Conservation (phyloP, 2,113 vertebrate species). For the Steatornis caripensis region DNA sequence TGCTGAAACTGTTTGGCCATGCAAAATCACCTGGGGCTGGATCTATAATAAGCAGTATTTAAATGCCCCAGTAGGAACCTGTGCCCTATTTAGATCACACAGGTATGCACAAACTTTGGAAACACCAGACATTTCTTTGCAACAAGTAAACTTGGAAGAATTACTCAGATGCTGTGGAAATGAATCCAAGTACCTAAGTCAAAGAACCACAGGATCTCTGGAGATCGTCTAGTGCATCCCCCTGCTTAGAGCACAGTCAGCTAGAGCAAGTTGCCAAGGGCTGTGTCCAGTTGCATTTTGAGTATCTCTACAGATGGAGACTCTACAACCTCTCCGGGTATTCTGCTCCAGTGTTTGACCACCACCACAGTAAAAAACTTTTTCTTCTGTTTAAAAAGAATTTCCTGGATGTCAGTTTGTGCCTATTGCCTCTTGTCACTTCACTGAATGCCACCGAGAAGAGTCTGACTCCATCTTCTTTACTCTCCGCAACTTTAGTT, state of each 20-base stretch:
- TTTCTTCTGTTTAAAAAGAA: background rate
- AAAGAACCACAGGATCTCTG: background rate
- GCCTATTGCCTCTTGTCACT: background rate
- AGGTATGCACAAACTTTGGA: background rate
- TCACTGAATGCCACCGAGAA: background rate
- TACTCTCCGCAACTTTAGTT: background rate
- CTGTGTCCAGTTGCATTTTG: background rate
- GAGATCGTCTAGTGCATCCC: background rate
- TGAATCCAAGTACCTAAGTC: background rate
- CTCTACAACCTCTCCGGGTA: background rate
- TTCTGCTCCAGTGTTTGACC: background rate
- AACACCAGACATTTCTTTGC: background rate
- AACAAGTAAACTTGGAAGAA: background rate
- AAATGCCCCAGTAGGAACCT: background rate
- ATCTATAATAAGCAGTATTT: background rate
- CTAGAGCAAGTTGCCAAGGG: background rate
- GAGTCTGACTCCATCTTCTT: background rate
- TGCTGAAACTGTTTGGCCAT: background rate
- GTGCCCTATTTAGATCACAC: background rate
- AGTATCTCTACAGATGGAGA: background rate
- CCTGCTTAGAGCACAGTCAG: background rate
- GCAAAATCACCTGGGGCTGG: background rate
- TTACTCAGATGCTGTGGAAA: background rate
- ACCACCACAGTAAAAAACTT: rapidly evolving
- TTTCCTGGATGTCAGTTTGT: background rate